Evolutionary conservation across 2,113 vertebrate genomes (phyloP).

Genomic region (Bufo bufo): DNA sequence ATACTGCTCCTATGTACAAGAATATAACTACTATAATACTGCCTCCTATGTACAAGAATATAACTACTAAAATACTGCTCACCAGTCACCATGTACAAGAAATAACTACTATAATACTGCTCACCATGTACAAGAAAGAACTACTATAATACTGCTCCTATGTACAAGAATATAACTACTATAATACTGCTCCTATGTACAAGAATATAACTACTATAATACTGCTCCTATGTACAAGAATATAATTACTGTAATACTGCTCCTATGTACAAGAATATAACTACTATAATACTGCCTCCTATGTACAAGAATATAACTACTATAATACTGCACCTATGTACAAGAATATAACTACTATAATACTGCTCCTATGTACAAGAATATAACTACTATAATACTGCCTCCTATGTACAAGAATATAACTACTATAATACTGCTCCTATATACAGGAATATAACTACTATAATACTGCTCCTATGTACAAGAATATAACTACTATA

Average conservation of each 20-base stretch:
- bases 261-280: background rate
- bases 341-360: too few species aligned
- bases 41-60: slow-evolving; percentile 1
- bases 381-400: slow-evolving; percentile 9
- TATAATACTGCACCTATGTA: too few species aligned
- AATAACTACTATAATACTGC: background rate
- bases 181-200: slow-evolving; percentile 1
- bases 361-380: background rate
- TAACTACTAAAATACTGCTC: slow-evolving; percentile 1
- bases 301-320: too few species aligned
- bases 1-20: background rate
- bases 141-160: slow-evolving; percentile 1
- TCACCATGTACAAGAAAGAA: background rate
- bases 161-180: slow-evolving; percentile 2
- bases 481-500: slow-evolving; percentile 5
- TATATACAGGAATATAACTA: too few species aligned
- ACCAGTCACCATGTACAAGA: background rate
- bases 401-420: background rate
- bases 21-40: slow-evolving; percentile 2
- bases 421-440: background rate
- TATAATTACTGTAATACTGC: slow-evolving; percentile 5
- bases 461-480: too few species aligned
- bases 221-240: background rate
- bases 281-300: background rate
- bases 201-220: background rate